A percentile compares a stretch with the other conserved stretches of the same genome.
phyloP scores from a whole-genome alignment of 2,888 invertebrate genomes.

The Hydraecia micacea region DNA sequence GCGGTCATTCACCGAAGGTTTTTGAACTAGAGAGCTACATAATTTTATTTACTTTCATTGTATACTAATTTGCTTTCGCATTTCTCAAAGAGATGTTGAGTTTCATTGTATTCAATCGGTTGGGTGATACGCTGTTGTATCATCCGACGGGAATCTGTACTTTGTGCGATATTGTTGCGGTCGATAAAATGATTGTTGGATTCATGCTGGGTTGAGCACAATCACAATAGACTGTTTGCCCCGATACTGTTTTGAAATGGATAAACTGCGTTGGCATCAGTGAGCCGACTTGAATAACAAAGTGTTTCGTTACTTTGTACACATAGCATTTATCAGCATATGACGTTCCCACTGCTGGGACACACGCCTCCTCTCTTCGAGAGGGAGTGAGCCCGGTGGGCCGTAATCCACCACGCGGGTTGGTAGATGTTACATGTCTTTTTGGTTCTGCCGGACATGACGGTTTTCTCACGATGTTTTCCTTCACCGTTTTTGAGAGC shows the following conservation, averaged over 20 bases:
- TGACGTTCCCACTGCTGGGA: neutral
- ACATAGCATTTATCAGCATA: too few relatives aligned
- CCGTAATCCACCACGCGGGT: too few relatives aligned
- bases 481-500: too few relatives aligned
- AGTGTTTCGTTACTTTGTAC: neutral
- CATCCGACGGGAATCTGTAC: neutral
- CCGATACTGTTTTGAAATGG: neutral
- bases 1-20: neutral
- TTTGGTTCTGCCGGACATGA: too few relatives aligned
- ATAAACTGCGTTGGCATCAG: neutral
- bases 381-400: too few relatives aligned
- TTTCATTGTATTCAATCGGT: slow-evolving; percentile 12
- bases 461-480: too few relatives aligned
- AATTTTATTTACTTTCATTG: slow-evolving; percentile 2
- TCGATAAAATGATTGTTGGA: neutral
- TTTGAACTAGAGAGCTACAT: neutral
- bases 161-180: neutral
- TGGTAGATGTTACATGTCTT: too few relatives aligned
- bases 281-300: neutral
- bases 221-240: neutral
- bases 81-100: neutral
- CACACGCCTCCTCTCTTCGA: too few relatives aligned
- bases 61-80: slow-evolving; percentile 6
- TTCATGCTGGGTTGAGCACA: neutral
- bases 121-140: neutral